Conservation (phyloP, 2,888 invertebrate species). For the Heliconius ismenius region DNA sequence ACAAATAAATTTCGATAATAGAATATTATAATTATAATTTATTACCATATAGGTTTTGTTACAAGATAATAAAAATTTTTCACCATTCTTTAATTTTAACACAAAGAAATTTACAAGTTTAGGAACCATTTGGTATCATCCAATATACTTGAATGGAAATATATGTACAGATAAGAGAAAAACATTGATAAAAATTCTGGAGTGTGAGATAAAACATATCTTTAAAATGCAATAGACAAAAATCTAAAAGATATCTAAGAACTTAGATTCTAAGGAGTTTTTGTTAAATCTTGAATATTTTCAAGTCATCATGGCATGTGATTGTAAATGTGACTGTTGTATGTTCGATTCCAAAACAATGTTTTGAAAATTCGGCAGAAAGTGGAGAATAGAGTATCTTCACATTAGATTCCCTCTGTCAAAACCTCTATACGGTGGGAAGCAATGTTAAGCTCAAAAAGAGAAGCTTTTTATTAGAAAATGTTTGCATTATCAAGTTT, state of each 20-base stretch:
- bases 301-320: no score
- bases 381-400: no score
- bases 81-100: constrained; percentile 41
- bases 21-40: constrained; percentile 14
- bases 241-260: neutral
- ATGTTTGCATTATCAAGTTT: neutral
- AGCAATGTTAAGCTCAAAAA: no score
- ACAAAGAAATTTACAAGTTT: constrained; percentile 8
- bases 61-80: constrained; percentile 57
- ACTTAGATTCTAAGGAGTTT: no score
- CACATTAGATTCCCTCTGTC: no score
- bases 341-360: no score
- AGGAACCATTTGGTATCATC: constrained; percentile 4
- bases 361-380: no score
- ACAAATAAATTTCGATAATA: neutral
- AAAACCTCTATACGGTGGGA: no score
- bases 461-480: no score
- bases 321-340: no score
- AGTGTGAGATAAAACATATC: constrained; percentile 6
- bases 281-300: no score
- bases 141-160: constrained; percentile 4
- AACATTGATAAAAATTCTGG: neutral
- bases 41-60: constrained; percentile 60
- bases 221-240: constrained; percentile 14
- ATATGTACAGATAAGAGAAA: neutral